Evolutionary conservation across 2,113 vertebrate genomes (phyloP).

Genomic region (Vidua chalybeata): DNA sequence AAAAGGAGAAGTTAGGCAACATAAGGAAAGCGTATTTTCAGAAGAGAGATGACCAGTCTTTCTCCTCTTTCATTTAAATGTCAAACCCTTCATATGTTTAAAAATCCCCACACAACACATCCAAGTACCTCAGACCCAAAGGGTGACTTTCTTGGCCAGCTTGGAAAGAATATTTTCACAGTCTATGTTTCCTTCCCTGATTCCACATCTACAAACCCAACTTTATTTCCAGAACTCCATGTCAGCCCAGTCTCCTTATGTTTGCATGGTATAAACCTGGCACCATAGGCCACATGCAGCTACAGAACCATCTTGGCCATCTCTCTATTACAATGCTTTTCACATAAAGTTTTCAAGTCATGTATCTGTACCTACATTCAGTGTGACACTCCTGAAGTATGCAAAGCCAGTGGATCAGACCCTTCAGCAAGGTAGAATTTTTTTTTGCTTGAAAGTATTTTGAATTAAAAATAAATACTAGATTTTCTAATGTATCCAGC

Average conservation of each 20-base stretch:
- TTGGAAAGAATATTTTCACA: not conserved
- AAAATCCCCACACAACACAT: not conserved
- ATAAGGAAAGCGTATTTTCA: not conserved
- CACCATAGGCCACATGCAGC: rapidly evolving
- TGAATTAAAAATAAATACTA: not conserved
- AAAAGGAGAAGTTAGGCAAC: not conserved
- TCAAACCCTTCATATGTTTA: not conserved
- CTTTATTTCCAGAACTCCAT: not conserved
- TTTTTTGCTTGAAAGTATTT: not conserved
- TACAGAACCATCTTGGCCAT: not conserved
- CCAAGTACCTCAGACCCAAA: not conserved
- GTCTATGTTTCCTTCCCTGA: not conserved
- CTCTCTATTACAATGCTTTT: not conserved
- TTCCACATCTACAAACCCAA: not conserved
- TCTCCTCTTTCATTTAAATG: not conserved
- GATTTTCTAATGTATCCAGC: not conserved
- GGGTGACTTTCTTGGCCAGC: not conserved
- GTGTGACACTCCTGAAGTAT: not conserved
- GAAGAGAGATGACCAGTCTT: not conserved
- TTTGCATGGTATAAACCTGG: not conserved
- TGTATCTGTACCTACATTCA: not conserved
- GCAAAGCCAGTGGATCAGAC: not conserved
- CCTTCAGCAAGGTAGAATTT: not conserved
- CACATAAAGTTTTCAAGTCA: not conserved
- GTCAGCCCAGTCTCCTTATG: not conserved